These are phyloP conservation scores for Paralichthys olivaceus DNA, from an alignment of 2,113 vertebrate species.

Conservation along the genomic window DNA sequence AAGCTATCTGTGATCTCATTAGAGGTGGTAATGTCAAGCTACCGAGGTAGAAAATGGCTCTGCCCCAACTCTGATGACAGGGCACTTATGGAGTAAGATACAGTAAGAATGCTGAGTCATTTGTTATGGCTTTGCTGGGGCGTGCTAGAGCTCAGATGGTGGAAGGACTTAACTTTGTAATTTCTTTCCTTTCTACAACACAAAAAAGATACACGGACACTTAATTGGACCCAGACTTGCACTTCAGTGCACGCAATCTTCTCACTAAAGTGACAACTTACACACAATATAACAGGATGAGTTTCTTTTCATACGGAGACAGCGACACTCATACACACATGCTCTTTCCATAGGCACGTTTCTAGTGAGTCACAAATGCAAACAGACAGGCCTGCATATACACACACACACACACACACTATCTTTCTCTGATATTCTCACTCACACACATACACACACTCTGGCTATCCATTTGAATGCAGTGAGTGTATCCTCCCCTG, in stretches of 20 bases:
- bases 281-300: neutral
- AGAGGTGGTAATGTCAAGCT: constrained; percentile 70
- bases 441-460: constrained; percentile 10
- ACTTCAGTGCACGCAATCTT: neutral
- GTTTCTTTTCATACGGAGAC: neutral
- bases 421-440: neutral
- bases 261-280: neutral
- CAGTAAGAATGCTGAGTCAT: constrained; percentile 55
- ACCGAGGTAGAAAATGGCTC: constrained; percentile 65
- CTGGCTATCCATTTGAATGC: constrained; percentile 47
- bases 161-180: neutral
- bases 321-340: neutral
- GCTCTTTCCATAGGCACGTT: neutral
- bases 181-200: neutral
- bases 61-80: constrained; percentile 64
- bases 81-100: constrained; percentile 63
- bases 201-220: neutral
- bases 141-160: neutral
- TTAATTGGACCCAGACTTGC: neutral
- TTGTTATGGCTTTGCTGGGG: constrained; percentile 31
- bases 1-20: constrained; percentile 74
- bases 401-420: neutral
- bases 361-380: constrained; percentile 17
- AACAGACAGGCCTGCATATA: constrained; percentile 18
- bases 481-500: constrained; percentile 40